These are phyloP conservation scores for Phlogophora meticulosa DNA, from an alignment of 2,888 invertebrate species.

Conservation along the genomic window DNA sequence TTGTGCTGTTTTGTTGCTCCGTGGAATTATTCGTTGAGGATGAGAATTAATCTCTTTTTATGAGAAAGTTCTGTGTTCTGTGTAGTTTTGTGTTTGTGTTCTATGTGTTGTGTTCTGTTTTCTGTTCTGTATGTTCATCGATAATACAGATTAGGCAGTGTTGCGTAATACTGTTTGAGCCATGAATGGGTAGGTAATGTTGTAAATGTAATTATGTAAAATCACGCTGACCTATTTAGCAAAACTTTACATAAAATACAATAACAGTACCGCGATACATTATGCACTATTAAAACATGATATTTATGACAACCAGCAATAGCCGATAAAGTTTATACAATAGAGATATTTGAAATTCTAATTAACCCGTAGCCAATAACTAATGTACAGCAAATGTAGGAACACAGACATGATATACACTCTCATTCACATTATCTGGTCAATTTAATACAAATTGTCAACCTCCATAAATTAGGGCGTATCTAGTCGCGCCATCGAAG, in stretches of 20 bases:
- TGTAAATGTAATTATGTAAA: slow-evolving; percentile 6
- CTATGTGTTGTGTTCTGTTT: too few species aligned
- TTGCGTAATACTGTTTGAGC: slow-evolving; percentile 1
- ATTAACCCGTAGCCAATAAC: slow-evolving; percentile 57
- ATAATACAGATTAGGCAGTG: background rate
- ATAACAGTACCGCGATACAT: slow-evolving; percentile 30
- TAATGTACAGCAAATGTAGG: slow-evolving; percentile 54
- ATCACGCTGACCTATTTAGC: slow-evolving; percentile 20
- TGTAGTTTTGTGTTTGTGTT: too few species aligned
- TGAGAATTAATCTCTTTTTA: background rate
- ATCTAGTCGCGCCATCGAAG: slow-evolving; percentile 82
- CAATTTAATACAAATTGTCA: slow-evolving; percentile 80
- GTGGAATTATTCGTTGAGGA: background rate
- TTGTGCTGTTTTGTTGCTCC: slow-evolving; percentile 12
- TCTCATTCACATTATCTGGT: slow-evolving; percentile 75
- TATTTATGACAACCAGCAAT: slow-evolving; percentile 53
- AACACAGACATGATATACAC: slow-evolving; percentile 66
- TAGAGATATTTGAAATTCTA: slow-evolving; percentile 65
- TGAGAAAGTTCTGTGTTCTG: background rate
- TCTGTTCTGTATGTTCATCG: too few species aligned
- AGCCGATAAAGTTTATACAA: slow-evolving; percentile 59
- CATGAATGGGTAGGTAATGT: background rate
- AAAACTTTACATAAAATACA: slow-evolving; percentile 32
- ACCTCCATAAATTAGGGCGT: slow-evolving; percentile 79
- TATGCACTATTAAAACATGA: slow-evolving; percentile 45